Evolutionary conservation across 2,888 invertebrate species (phyloP).

Genomic region (Mythimna vitellina): DNA sequence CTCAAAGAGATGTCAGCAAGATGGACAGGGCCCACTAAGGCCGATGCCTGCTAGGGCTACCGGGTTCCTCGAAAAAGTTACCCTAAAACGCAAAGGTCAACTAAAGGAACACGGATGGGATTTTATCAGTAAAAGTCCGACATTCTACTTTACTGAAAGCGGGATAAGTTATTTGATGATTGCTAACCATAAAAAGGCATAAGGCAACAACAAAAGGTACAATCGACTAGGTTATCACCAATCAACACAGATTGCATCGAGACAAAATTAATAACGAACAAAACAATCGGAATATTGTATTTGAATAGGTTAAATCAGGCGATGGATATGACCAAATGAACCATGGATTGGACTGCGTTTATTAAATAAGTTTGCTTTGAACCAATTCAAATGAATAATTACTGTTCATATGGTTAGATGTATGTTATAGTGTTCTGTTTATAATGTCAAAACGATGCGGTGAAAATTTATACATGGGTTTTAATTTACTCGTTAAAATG

Average conservation of each 20-base stretch:
- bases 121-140: no score
- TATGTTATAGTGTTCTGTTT: constrained; percentile 43
- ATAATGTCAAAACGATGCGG: constrained; percentile 34
- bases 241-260: constrained; percentile 55
- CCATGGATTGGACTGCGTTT: constrained; percentile 64
- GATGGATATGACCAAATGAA: constrained; percentile 70
- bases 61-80: no score
- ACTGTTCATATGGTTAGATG: constrained; percentile 53
- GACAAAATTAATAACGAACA: constrained; percentile 62
- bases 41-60: no score
- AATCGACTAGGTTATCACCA: background rate
- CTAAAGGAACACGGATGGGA: no score
- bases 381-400: constrained; percentile 68
- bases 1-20: no score
- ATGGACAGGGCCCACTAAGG: no score
- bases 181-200: no score
- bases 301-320: constrained; percentile 70
- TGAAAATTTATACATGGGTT: constrained; percentile 30
- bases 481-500: constrained; percentile 31
- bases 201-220: background rate
- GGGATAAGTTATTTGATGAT: no score
- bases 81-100: no score
- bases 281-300: constrained; percentile 61
- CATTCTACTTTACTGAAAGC: no score
- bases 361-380: constrained; percentile 70